Base-by-base conservation (phyloP, 2,113 vertebrate genomes). In the Procavia capensis region DNA sequence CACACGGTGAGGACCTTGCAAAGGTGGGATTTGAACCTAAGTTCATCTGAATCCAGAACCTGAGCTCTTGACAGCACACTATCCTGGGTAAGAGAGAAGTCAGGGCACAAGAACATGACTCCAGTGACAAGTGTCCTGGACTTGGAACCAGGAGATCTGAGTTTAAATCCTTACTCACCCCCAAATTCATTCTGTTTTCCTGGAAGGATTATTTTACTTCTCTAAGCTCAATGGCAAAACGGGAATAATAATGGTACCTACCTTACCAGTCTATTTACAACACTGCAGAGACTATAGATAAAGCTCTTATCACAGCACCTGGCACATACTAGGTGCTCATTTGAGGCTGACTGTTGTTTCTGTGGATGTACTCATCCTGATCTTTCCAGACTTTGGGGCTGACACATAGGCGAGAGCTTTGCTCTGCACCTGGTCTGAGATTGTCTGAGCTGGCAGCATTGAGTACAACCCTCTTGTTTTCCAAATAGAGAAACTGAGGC, bases 401-500 rank as follows among this genome's bases (percentile, higher is more conserved):
- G 22, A 72, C 54, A 1, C 1, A 0, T 0, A 27, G 36, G 57
- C 29, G 34, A 54, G 39, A 57, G 36, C 36, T 29, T 43, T n/a
- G 64, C n/a, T 43, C 50, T 63, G 54, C 70, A 34, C 34, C 22
- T 0, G 0, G n/a, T 63, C 72, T 85, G 86, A 76, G 59, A 22
- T 4, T 5, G 10, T 45, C 39, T 31, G 59, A 47, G 17, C 66
- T 5, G 8, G 68, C 74, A 31, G 66, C 10, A 9, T 20, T 11
- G 10, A n/a, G n/a, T 0, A 7, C 41, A 47, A 1, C 27, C 34
- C 34, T 76, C 41, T 1, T 3, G 17, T 76, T 43, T 84, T 76
- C 57, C 72, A 41, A 54, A 31, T 59, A 57, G 57, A 68, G 88
- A 88, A 50, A 86, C 88, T 72, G 93, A 92, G 95, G 78, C 85